Percentiles rank a stretch among this genome's conserved stretches.
These are phyloP conservation scores for Drosophila micromelanica DNA, from an alignment of 1,140 invertebrate genomes.

Conservation along the genomic window DNA sequence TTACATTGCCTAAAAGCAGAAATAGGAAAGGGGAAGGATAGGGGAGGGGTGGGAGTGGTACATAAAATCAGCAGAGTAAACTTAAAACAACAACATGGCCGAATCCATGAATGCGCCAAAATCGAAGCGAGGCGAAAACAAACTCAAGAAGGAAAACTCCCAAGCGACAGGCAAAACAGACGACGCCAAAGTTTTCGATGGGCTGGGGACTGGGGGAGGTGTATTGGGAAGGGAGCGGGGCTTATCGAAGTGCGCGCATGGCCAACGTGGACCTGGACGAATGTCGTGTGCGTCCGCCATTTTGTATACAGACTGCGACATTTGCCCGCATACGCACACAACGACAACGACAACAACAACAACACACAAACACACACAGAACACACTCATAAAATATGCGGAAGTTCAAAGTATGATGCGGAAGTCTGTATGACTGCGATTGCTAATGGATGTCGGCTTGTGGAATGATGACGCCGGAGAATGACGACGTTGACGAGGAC, in stretches of 20 bases:
- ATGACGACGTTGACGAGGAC: conserved; percentile 17
- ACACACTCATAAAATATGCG: conserved; percentile 65
- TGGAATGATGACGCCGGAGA: conserved; percentile 17
- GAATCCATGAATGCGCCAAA: conserved; percentile 18
- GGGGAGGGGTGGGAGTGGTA: no score
- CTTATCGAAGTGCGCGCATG: conserved; percentile 65
- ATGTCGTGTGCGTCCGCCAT: conserved; percentile 64
- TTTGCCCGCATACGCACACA: conserved; percentile 45
- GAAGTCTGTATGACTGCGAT: conserved; percentile 81
- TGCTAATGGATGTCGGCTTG: conserved; percentile 76
- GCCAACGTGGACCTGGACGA: conserved; percentile 59
- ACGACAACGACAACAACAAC: conserved; percentile 18
- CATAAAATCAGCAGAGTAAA: conserved; percentile 9
- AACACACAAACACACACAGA: conserved; percentile 37
- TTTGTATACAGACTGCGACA: conserved; percentile 60
- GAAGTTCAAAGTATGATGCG: conserved; percentile 81
- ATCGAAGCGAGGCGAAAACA: conserved; percentile 40
- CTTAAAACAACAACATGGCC: conserved; percentile 28
- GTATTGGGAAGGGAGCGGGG: conserved; percentile 1
- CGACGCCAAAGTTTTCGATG: conserved; percentile 30
- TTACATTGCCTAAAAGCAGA: conserved; percentile 20
- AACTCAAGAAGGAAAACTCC: conserved; percentile 25
- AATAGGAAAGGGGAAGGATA: neutral
- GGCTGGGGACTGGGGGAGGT: neutral
- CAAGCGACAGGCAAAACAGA: conserved; percentile 49